Evolutionary conservation across 2,797 vertebrate genomes (phyloP), one percentile per base, ranked within the genome.

Genomic region (Harpagifer antarcticus): DNA sequence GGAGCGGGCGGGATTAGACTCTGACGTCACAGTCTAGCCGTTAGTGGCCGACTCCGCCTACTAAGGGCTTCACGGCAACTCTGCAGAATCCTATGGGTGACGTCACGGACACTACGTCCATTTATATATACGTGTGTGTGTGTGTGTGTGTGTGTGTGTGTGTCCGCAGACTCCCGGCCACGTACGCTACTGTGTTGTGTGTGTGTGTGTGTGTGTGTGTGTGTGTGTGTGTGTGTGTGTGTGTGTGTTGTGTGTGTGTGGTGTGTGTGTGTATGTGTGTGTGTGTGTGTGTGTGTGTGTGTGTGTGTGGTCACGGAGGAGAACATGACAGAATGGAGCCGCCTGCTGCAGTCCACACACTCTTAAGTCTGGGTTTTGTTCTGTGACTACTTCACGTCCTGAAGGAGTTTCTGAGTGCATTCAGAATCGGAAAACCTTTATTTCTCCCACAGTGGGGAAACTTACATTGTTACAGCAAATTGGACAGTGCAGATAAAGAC

Each of bases 261-360:
- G 16, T 5, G 23, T 72, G 49, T 74, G 57, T 63, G 49, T n/a
- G 33, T 31, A 19, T 27, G 59, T 60, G 67, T 76, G 59, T 37
- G 63, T 20, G 31, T 50, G 42, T n/a, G 15, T n/a, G 33, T 40
- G 20, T 27, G 12, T 23, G 3, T n/a, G 42, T 50, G 1, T n/a
- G 16, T 5, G 23, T 72, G 49, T 74, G 57, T 63, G 49, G 74
- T 68, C 53, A 53, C 19, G 37, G 40, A 74, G 73, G 53, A 78
- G 66, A 86, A 87, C 82, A 79, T 74, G 78, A 84, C 77, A 84
- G 65, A 78, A 75, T 45, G 23, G 27, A 82, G 76, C 54, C 5
- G 52, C 42, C 58, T 56, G 67, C 60, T 75, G 50, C 57, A 59
- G 66, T 60, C 42, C 42, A 56, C 68, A 27, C 33, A 47, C 13